Conservation (phyloP, 2,888 invertebrate species). For the Seladonia tumulorum region DNA sequence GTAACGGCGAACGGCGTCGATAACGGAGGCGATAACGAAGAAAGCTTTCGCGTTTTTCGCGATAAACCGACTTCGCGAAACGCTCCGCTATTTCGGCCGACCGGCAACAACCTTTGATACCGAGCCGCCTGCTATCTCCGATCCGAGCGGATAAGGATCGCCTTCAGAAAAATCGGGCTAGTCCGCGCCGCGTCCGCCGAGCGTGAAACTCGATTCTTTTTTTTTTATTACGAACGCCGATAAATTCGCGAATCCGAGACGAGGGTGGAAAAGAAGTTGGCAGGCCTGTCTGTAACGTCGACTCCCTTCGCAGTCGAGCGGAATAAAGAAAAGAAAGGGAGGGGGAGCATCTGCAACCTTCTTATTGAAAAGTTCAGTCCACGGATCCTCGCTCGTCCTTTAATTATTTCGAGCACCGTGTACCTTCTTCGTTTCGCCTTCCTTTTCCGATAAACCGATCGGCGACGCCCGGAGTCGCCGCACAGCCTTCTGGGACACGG, state of each 20-base stretch:
- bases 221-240: neutral
- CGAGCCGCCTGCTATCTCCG: neutral
- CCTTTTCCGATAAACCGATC: neutral
- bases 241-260: neutral
- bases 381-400: neutral
- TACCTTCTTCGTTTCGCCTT: neutral
- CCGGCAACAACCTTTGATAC: neutral
- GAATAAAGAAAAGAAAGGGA: neutral
- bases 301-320: neutral
- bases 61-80: neutral
- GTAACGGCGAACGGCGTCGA: neutral
- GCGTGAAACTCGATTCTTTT: neutral
- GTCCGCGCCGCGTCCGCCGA: neutral
- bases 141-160: neutral
- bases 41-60: neutral
- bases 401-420: neutral
- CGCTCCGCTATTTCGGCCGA: neutral
- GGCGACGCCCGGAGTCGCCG: neutral
- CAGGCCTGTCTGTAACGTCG: neutral
- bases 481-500: neutral
- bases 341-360: neutral
- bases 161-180: neutral
- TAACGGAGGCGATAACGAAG: conserved; percentile 19
- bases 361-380: conserved; percentile 9
- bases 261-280: neutral